Conservation (phyloP, 2,113 vertebrate genomes). For the Acanthochromis polyacanthus region DNA sequence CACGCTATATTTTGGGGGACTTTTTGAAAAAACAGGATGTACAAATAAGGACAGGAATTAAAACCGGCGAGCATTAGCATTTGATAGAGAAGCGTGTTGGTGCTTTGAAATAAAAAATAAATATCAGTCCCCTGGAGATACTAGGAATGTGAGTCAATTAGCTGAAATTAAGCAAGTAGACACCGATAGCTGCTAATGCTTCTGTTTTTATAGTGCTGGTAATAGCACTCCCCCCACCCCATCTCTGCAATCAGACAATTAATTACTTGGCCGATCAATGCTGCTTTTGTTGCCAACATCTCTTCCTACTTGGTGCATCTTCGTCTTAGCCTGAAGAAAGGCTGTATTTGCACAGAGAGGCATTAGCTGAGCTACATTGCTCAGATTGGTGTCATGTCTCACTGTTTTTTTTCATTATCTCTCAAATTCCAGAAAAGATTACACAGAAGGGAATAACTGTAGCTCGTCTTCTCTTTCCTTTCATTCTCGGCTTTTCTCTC, state of each 20-base stretch:
- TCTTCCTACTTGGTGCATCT: slow-evolving; percentile 41
- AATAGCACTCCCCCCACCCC: slow-evolving; percentile 42
- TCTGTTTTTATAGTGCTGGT: slow-evolving; percentile 65
- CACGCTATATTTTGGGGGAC: background rate
- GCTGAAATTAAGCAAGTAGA: slow-evolving; percentile 64
- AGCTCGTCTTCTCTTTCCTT: background rate
- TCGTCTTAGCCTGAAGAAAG: slow-evolving; percentile 40
- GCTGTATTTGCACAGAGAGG: slow-evolving; percentile 54
- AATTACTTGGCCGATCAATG: slow-evolving; percentile 79
- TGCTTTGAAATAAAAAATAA: slow-evolving; percentile 40
- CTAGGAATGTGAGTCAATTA: slow-evolving; percentile 53
- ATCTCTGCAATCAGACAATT: slow-evolving; percentile 74
- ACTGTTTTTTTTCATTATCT: slow-evolving; percentile 53
- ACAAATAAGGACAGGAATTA: background rate
- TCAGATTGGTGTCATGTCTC: slow-evolving; percentile 56
- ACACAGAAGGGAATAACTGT: background rate
- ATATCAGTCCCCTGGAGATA: slow-evolving; percentile 54
- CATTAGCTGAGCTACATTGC: slow-evolving; percentile 46
- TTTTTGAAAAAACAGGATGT: background rate
- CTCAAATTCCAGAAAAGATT: slow-evolving; percentile 40
- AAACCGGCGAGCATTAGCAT: slow-evolving; percentile 9
- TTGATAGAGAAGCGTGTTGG: background rate
- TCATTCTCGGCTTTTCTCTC: slow-evolving; percentile 1
- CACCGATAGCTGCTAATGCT: slow-evolving; percentile 58
- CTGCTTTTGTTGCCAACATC: slow-evolving; percentile 59